Evolutionary conservation across 2,113 vertebrate genomes (phyloP).

Genomic region (Suncus etruscus): DNA sequence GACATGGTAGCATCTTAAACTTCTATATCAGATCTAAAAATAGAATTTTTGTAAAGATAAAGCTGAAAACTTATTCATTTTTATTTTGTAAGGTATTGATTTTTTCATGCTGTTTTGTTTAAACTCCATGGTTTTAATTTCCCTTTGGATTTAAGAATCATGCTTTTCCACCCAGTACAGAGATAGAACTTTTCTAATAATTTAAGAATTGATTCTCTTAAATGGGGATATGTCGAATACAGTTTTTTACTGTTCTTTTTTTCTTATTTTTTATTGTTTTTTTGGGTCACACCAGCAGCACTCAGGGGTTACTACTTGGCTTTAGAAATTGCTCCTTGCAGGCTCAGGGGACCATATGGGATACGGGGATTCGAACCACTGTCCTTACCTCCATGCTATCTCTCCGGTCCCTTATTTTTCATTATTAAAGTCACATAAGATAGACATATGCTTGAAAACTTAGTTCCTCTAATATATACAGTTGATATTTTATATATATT

Average conservation of each 20-base stretch:
- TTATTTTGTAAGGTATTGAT: constrained; percentile 83
- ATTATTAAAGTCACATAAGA: background rate
- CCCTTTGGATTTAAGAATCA: constrained; percentile 77
- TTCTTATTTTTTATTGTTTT: background rate
- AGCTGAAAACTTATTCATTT: constrained; percentile 79
- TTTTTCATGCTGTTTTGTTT: constrained; percentile 80
- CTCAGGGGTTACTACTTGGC: no score
- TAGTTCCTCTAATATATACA: background rate
- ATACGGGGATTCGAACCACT: no score
- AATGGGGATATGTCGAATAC: constrained; percentile 39
- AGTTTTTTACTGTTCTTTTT: constrained; percentile 49
- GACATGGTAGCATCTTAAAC: constrained; percentile 78
- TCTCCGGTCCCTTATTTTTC: background rate
- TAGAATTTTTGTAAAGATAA: constrained; percentile 76
- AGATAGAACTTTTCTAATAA: constrained; percentile 68
- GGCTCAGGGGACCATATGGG: no score
- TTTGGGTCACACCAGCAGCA: no score
- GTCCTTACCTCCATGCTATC: no score
- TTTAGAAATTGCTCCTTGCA: no score
- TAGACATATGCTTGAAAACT: background rate
- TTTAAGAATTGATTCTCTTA: constrained; percentile 54
- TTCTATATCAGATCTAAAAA: constrained; percentile 82
- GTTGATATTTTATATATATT: constrained; percentile 2
- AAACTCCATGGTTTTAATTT: constrained; percentile 80
- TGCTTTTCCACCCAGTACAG: constrained; percentile 59